Conservation (phyloP, 2,888 invertebrate species). For the Melinaea marsaeus region DNA sequence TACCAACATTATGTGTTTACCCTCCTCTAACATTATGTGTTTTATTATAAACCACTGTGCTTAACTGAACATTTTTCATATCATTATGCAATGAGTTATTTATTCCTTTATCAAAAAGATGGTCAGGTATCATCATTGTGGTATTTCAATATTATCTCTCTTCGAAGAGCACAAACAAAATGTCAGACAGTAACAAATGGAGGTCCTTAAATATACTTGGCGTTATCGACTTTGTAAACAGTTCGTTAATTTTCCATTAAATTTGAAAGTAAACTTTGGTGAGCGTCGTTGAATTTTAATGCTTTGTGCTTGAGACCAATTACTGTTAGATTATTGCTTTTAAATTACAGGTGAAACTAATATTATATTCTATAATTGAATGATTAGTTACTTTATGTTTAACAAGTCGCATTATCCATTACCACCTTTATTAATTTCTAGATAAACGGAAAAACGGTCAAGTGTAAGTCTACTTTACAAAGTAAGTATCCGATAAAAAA, state of each 20-base stretch:
- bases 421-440: neutral
- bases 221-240: constrained; percentile 56
- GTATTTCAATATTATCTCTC: constrained; percentile 15
- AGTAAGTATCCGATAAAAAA: too few species aligned
- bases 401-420: neutral
- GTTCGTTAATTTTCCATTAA: constrained; percentile 50
- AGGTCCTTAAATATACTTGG: constrained; percentile 23
- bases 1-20: constrained; percentile 56
- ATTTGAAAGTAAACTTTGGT: constrained; percentile 60
- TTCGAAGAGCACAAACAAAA: constrained; percentile 21
- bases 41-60: constrained; percentile 51
- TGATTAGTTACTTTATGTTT: neutral
- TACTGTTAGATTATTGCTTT: constrained; percentile 23
- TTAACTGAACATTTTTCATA: constrained; percentile 58
- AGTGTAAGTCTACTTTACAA: too few species aligned
- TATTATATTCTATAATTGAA: neutral
- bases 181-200: constrained; percentile 30
- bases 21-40: constrained; percentile 45
- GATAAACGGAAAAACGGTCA: too few species aligned
- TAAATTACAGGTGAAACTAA: constrained; percentile 5
- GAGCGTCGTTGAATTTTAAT: constrained; percentile 60
- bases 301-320: constrained; percentile 23
- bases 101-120: constrained; percentile 65
- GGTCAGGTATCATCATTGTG: constrained; percentile 57
- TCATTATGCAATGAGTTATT: constrained; percentile 57